phyloP scores from a whole-genome alignment of 2,797 vertebrate genomes.

The Pteronotus mesoamericanus region DNA sequence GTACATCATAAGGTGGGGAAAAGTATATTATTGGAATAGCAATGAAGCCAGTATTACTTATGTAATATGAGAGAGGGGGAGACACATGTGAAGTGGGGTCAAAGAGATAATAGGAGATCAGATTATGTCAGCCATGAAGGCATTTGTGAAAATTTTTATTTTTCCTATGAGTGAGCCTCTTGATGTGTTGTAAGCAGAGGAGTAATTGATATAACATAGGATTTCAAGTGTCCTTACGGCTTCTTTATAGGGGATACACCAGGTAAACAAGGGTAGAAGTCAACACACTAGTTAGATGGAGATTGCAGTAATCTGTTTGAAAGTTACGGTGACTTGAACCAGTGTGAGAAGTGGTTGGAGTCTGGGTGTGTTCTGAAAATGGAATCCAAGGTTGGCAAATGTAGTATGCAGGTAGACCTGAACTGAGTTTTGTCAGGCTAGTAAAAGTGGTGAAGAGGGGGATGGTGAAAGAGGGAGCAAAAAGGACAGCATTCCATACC shows the following conservation, averaged over 20 bases:
- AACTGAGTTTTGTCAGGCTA: neutral
- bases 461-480: neutral
- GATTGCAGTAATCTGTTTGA: neutral
- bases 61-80: neutral
- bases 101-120: neutral
- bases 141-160: neutral
- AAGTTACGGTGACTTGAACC: neutral
- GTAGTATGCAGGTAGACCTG: neutral
- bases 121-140: neutral
- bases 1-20: neutral
- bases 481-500: neutral
- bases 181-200: neutral
- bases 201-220: neutral
- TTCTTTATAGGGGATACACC: neutral
- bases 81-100: neutral
- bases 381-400: neutral
- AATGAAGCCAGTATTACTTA: neutral
- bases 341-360: neutral
- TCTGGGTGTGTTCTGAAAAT: neutral
- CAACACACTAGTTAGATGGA: neutral
- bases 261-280: neutral
- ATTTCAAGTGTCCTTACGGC: neutral
- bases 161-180: neutral
- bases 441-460: neutral
- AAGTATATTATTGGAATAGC: neutral